These are phyloP conservation scores for Sinelater perroti DNA, from an alignment of 2,888 invertebrate species.

Conservation along the genomic window DNA sequence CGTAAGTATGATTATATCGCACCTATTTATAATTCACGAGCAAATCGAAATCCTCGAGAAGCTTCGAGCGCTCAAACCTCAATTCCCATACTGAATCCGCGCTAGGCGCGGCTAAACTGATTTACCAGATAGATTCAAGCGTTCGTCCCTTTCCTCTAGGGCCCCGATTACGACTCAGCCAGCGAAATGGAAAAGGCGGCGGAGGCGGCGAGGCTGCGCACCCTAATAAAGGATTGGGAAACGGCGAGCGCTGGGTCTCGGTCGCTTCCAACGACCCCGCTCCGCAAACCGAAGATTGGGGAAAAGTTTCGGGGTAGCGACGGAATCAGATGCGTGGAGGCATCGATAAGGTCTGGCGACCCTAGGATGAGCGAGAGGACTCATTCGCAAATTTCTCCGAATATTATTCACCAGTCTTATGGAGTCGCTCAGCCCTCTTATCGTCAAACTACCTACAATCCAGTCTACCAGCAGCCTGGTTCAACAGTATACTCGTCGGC, in stretches of 20 bases:
- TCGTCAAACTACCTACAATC: conserved; percentile 44
- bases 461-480: conserved; percentile 37
- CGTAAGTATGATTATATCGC: conserved; percentile 65
- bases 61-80: neutral
- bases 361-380: conserved; percentile 5
- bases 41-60: neutral
- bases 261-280: conserved; percentile 65
- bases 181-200: conserved; percentile 78
- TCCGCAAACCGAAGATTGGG: conserved; percentile 52
- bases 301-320: conserved; percentile 38
- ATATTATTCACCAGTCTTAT: conserved; percentile 58
- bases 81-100: conserved; percentile 4
- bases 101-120: conserved; percentile 6
- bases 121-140: conserved; percentile 6
- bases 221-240: conserved; percentile 80
- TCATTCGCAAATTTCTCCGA: conserved; percentile 53
- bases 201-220: conserved; percentile 73
- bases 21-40: neutral
- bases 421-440: conserved; percentile 53
- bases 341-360: conserved; percentile 14
- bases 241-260: conserved; percentile 71
- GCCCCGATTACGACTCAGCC: conserved; percentile 81
- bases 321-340: conserved; percentile 33
- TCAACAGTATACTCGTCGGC: conserved; percentile 49
- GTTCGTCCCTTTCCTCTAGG: conserved; percentile 63